Evolutionary conservation across 2,113 vertebrate genomes (phyloP), one percentile per base, ranked within the genome.

Genomic region (Proteles cristata): DNA sequence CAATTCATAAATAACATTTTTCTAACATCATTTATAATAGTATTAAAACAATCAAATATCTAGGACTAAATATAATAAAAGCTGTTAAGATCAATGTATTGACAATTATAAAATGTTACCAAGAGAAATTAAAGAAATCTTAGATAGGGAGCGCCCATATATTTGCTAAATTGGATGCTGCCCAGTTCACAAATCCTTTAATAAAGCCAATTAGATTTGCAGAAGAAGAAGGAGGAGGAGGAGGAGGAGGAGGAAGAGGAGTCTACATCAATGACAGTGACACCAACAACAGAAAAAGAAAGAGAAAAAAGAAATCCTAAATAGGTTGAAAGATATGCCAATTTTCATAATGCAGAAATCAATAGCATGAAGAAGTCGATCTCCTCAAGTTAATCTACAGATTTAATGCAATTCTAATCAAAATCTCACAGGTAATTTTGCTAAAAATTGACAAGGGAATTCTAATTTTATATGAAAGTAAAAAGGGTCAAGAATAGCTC

Each of bases 381-480:
- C 39, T 93, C 66, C 19, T 86, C 61, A 88, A 50, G 65, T 12
- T 79, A 69, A 96, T 63, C 73, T 88, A 48, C n/a, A 88, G 15
- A 81, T 50, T 88, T 66, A 86, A 89, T 48, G 14, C 25, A 82
- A 93, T 31, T n/a, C 10, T 69, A 79, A 73, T 55, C 35, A 91
- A 83, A 81, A 94, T 82, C 17, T 28, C 39, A 23, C 1, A 96
- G 25, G 16, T 50, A 53, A 91, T 82, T 96, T 85, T 39, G 23
- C 55, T 73, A 82, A 93, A 93, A 93, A 39, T 45, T 48, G 35
- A 71, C 23, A 66, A 74, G 16, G 1, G 23, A 90, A 73, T 81
- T 88, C 35, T 81, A 82, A 82, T 77, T 94, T 96, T 58, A 87
- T 66, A 68, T 61, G 25, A 74, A 97, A 86, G 87, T 35, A 55